Evolutionary conservation across 2,888 invertebrate species (phyloP).

Genomic region (Ectemnius cavifrons): DNA sequence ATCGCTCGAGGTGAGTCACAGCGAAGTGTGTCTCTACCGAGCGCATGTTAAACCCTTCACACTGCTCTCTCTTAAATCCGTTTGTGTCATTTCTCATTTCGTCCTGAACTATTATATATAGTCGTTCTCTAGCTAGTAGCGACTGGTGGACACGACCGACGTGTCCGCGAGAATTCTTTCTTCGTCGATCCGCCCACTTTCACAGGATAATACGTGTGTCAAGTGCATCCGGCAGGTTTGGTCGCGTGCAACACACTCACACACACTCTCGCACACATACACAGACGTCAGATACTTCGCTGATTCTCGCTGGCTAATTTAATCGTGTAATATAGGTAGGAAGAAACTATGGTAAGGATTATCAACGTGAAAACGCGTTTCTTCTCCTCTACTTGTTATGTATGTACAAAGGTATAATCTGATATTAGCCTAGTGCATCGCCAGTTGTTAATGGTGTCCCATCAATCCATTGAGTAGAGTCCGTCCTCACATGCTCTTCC

Average conservation of each 20-base stretch:
- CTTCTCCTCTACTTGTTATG: constrained; percentile 17
- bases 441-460: too few relatives aligned
- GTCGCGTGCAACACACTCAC: constrained; percentile 6
- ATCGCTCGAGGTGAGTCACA: constrained; percentile 29
- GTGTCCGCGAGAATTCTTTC: too few relatives aligned
- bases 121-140: too few relatives aligned
- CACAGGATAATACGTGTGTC: too few relatives aligned
- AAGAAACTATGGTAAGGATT: constrained; percentile 32
- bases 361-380: constrained; percentile 37
- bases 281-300: neutral
- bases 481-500: neutral
- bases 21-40: too few relatives aligned
- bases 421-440: constrained; percentile 14
- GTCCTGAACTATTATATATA: constrained; percentile 9
- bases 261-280: neutral
- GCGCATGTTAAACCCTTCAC: constrained; percentile 22
- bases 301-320: too few relatives aligned
- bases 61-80: neutral
- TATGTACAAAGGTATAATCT: constrained; percentile 38
- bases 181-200: too few relatives aligned
- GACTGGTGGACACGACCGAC: too few relatives aligned
- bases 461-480: too few relatives aligned
- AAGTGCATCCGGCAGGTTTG: neutral
- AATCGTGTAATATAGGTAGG: constrained; percentile 27
- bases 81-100: neutral